Conservation (phyloP, 2,113 vertebrate species). For the Halichoerus grypus region DNA sequence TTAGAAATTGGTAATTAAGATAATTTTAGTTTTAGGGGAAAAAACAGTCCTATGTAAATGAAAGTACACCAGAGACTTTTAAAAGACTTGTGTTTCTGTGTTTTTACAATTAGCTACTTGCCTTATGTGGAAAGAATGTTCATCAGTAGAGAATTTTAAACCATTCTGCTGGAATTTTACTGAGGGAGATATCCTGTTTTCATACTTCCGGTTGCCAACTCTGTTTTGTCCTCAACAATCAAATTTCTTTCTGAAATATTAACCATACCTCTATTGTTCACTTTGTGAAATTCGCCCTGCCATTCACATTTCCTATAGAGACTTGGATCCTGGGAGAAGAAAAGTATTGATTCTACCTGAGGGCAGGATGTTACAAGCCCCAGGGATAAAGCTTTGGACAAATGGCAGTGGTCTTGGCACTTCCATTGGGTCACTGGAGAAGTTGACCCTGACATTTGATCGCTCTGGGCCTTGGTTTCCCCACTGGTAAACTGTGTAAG, state of each 20-base stretch:
- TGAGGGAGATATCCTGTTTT: neutral
- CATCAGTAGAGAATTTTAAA: neutral
- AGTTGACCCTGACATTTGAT: neutral
- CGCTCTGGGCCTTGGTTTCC: neutral
- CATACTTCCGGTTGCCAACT: neutral
- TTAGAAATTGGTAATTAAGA: slow-evolving; percentile 9
- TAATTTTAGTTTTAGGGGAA: neutral
- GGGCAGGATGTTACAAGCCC: neutral
- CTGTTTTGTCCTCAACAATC: neutral
- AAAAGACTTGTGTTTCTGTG: neutral
- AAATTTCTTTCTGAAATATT: slow-evolving; percentile 14
- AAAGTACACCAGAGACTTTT: neutral
- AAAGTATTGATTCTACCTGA: neutral
- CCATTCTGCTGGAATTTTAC: neutral
- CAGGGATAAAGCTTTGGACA: fast-evolving
- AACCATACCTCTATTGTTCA: neutral
- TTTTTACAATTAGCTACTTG: neutral
- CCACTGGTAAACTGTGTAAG: neutral
- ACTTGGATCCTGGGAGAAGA: neutral
- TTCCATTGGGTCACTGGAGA: neutral
- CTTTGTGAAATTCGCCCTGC: neutral
- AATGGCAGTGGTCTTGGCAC: neutral
- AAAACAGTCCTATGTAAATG: neutral
- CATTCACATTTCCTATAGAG: neutral
- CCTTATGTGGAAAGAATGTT: neutral